Base-by-base conservation (phyloP, 2,797 vertebrate genomes). In the Fistularia commersonii region DNA sequence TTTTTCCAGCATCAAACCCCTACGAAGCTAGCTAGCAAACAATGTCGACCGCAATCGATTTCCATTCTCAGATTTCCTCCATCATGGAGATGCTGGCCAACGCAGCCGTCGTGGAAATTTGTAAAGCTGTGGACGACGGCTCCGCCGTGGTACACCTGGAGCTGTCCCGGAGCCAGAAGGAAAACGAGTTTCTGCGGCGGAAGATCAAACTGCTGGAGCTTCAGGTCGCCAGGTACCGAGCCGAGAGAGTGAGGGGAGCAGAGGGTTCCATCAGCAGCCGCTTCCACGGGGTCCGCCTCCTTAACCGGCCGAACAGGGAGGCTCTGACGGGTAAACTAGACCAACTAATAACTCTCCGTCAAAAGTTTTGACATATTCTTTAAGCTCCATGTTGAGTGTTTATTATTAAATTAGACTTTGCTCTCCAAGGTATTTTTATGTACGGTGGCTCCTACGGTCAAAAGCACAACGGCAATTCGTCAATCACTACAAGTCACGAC, bases 11-110 rank as follows among this genome's bases (percentile, higher is more conserved):
- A 0, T 7, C 0, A 13, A 6, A 3, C 11, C 4, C 32, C n/a
- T 8, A 7, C 0, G 3, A n/a, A n/a, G 11, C 37, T 33, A 23
- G 9, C 43, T 5, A 11, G 1, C n/a, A 23, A 31, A 50, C 46
- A 7, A 66, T 70, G 72, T 59, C 72, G 34, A 3, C 56, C 1
- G 43, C 69, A 13, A 12, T 74, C 23, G 86, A 86, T 51, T 87
- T 90, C 56, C 87, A 88, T 39, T 82, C 86, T 9, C 87, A 89
- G 80, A 77, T 90, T 11, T 88, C 89, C 54, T 90, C 87, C 72
- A 88, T 90, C 66, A 85, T 90, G 84, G 88, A 90, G 83, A 85
- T 85, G 0, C 64, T 90, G 38, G 88, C 88, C 1, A 90, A 90
- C 57, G 87, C 88, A 10, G 89, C 88, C 31, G 87, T 90, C 4